phyloP scores from a whole-genome alignment of 2,797 vertebrate species.

The Cyclura pinguis region DNA sequence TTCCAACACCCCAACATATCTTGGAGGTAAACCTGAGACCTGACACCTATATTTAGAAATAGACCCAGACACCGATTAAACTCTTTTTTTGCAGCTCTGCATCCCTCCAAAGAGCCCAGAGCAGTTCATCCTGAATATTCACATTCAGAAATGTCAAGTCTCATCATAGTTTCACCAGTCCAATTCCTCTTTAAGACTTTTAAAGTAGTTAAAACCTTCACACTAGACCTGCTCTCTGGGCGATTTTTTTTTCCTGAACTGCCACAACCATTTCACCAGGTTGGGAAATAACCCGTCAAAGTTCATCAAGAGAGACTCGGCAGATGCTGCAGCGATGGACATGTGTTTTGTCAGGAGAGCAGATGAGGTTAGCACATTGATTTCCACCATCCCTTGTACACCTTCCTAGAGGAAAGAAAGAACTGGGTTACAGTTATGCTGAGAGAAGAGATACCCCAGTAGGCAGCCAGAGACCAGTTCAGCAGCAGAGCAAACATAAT shows the following conservation, averaged over 20 bases:
- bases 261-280: not conserved
- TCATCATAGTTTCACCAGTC: not conserved
- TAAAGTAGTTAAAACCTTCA: not conserved
- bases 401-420: not conserved
- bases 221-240: not conserved
- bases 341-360: not conserved
- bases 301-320: not conserved
- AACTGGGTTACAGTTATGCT: slow-evolving; percentile 9
- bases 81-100: not conserved
- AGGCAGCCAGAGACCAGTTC: not conserved
- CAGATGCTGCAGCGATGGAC: not conserved
- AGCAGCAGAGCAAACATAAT: not conserved
- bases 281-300: not conserved
- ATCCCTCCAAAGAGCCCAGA: not conserved
- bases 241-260: not conserved
- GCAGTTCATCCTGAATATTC: not conserved
- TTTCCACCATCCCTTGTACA: slow-evolving; percentile 2
- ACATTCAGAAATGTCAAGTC: not conserved
- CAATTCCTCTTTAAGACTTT: not conserved
- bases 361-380: slow-evolving; percentile 13
- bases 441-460: not conserved
- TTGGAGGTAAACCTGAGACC: not conserved
- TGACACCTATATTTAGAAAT: not conserved
- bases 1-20: not conserved
- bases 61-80: not conserved